Evolutionary conservation across 2,797 vertebrate species (phyloP).

Genomic region (Hemitrygon akajei): DNA sequence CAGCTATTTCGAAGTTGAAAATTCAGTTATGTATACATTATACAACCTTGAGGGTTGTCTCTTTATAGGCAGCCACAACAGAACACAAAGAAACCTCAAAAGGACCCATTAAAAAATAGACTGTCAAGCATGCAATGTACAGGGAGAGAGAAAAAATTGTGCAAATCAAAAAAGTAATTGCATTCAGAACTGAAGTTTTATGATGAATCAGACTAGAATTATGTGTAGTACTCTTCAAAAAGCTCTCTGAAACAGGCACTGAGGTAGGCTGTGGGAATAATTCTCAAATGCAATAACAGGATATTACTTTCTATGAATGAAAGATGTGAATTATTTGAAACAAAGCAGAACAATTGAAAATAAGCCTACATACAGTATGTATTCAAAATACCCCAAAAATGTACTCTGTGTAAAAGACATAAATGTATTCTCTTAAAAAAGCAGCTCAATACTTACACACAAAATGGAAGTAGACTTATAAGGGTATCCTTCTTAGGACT

Average conservation of each 20-base stretch:
- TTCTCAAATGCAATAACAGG: background rate
- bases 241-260: background rate
- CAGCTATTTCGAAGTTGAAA: background rate
- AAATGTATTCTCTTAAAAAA: background rate
- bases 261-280: background rate
- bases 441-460: constrained; percentile 70
- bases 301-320: background rate
- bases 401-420: background rate
- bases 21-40: no score
- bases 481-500: constrained; percentile 85
- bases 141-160: no score
- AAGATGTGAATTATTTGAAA: background rate
- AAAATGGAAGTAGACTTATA: constrained; percentile 85
- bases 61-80: no score
- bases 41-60: no score
- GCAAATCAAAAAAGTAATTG: no score
- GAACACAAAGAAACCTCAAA: no score
- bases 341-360: background rate
- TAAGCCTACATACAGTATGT: background rate
- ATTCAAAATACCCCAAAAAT: background rate
- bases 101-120: no score
- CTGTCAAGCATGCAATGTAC: no score
- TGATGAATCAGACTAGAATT: background rate
- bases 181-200: no score
- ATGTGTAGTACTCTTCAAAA: background rate